Evolutionary conservation across 2,797 vertebrate species (phyloP).

Genomic region (Trichosurus vulpecula): DNA sequence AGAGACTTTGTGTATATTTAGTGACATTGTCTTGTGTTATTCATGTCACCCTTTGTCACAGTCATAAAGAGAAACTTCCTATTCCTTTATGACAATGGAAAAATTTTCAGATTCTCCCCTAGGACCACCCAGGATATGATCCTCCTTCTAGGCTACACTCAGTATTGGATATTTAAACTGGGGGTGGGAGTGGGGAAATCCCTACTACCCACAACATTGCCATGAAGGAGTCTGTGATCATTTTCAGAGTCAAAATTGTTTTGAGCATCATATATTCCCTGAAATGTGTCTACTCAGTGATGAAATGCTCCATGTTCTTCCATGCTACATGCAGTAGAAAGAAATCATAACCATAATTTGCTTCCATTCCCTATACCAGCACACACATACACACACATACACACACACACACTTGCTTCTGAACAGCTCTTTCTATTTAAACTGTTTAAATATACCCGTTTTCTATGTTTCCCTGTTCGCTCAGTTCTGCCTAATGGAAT

Average conservation of each 20-base stretch:
- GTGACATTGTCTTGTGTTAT: not conserved
- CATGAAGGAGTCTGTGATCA: conserved; percentile 18
- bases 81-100: conserved; percentile 1
- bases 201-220: conserved; percentile 38
- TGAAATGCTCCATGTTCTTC: not conserved
- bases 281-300: not conserved
- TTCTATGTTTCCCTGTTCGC: conserved; percentile 57
- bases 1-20: not conserved
- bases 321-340: conserved; percentile 53
- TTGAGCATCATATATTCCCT: conserved; percentile 22
- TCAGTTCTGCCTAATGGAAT: conserved; percentile 62
- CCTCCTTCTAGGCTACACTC: conserved; percentile 49
- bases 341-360: conserved; percentile 59
- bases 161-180: conserved; percentile 33
- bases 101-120: not conserved
- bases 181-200: conserved; percentile 30
- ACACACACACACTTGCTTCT: conserved; percentile 40
- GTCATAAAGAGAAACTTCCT: conserved; percentile 5
- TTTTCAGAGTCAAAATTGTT: conserved; percentile 35
- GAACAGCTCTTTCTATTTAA: conserved; percentile 75
- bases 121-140: conserved; percentile 31
- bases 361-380: conserved; percentile 11
- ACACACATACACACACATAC: conserved; percentile 28
- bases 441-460: conserved; percentile 56
- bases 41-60: not conserved